Conservation (phyloP, 2,888 invertebrate species). For the Plusia festucae region DNA sequence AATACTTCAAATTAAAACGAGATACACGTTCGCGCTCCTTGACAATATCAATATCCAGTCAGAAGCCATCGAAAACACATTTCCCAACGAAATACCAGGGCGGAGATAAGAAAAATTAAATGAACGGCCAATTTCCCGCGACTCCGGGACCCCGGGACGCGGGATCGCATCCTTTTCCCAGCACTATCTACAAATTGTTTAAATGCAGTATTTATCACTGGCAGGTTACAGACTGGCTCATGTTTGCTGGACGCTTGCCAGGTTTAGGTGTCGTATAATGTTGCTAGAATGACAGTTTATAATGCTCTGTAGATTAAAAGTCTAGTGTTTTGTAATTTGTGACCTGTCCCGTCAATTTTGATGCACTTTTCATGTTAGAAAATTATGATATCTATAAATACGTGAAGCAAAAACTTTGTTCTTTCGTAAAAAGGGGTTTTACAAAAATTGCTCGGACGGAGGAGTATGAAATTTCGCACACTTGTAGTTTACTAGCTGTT, state of each 20-base stretch:
- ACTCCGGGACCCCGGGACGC: constrained; percentile 14
- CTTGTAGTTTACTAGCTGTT: no score
- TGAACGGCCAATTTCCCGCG: constrained; percentile 38
- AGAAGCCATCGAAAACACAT: not conserved
- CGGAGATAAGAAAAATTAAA: constrained; percentile 17
- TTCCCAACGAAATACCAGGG: not conserved
- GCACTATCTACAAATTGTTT: constrained; percentile 58
- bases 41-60: not conserved
- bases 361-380: not conserved
- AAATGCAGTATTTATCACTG: constrained; percentile 31
- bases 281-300: not conserved
- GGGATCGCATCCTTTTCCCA: constrained; percentile 17
- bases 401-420: no score
- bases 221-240: not conserved
- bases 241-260: constrained; percentile 26
- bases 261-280: not conserved
- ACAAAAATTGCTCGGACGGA: no score
- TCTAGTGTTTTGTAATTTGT: not conserved
- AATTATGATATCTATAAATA: no score
- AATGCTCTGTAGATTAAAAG: not conserved
- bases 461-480: no score
- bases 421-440: no score
- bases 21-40: no score
- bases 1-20: not conserved
- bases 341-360: not conserved